Conservation (phyloP, 2,113 vertebrate species). For the Malurus melanocephalus region DNA sequence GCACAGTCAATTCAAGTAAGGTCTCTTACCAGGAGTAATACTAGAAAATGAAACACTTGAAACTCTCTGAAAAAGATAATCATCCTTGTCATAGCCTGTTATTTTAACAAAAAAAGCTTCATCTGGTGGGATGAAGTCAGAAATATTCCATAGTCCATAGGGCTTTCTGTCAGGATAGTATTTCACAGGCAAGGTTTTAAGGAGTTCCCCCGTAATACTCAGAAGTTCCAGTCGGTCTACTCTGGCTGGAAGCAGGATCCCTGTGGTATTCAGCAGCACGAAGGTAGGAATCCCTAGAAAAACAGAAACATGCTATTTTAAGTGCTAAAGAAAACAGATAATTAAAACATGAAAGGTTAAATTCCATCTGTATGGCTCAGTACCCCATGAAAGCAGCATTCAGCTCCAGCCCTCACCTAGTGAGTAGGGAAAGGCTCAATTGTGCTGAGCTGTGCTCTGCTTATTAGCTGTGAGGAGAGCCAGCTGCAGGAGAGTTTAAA, state of each 20-base stretch:
- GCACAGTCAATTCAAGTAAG: neutral
- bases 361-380: neutral
- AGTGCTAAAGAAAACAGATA: neutral
- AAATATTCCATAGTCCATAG: conserved; percentile 92
- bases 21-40: conserved; percentile 85
- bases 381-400: neutral
- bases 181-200: conserved; percentile 89
- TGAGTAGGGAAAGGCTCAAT: neutral
- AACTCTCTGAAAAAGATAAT: conserved; percentile 89
- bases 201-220: conserved; percentile 79
- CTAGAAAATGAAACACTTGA: conserved; percentile 95
- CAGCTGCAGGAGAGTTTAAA: neutral
- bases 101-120: conserved; percentile 93
- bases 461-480: neutral
- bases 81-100: conserved; percentile 86
- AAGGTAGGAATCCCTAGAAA: conserved; percentile 89
- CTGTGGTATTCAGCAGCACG: conserved; percentile 91
- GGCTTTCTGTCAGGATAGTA: conserved; percentile 86
- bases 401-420: neutral
- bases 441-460: neutral
- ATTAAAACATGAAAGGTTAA: neutral
- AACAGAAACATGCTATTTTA: conserved; percentile 10
- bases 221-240: conserved; percentile 88
- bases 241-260: conserved; percentile 83
- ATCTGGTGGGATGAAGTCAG: conserved; percentile 89